Conservation (phyloP, 2,797 vertebrate genomes). For the Morelia viridis region DNA sequence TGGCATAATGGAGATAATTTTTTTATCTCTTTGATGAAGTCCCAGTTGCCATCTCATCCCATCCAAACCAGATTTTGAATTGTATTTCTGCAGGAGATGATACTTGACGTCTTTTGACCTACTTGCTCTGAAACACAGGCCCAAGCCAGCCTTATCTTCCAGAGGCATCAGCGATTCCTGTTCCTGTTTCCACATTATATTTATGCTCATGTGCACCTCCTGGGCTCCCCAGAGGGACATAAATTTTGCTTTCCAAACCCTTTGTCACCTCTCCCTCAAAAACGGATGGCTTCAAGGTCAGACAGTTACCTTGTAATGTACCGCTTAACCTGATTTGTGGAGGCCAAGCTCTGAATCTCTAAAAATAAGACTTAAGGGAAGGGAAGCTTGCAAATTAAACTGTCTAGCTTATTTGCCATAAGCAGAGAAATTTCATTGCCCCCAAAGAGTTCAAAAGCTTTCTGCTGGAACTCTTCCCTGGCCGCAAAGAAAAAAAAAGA, state of each 20-base stretch:
- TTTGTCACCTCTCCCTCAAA: conserved; percentile 67
- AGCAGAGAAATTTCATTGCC: conserved; percentile 54
- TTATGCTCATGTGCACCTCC: conserved; percentile 61
- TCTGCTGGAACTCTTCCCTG: conserved; percentile 8
- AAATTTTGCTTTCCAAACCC: conserved; percentile 67
- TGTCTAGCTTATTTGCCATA: conserved; percentile 49
- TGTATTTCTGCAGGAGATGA: conserved; percentile 51
- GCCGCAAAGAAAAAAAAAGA: conserved; percentile 48
- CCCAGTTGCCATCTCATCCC: conserved; percentile 45
- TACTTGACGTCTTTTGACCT: conserved; percentile 53
- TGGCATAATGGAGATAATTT: conserved; percentile 54
- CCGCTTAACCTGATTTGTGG: conserved; percentile 75
- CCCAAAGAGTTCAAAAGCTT: conserved; percentile 20
- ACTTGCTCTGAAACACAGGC: conserved; percentile 54
- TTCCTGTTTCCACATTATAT: conserved; percentile 62
- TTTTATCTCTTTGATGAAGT: conserved; percentile 53
- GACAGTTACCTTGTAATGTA: conserved; percentile 65
- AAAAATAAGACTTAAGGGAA: conserved; percentile 69
- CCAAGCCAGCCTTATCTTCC: conserved; percentile 55
- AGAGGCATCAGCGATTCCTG: conserved; percentile 61
- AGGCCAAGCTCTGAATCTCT: conserved; percentile 68
- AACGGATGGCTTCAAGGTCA: conserved; percentile 72
- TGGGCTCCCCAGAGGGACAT: conserved; percentile 56
- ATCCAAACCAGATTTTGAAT: conserved; percentile 55
- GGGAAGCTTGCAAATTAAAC: conserved; percentile 71